Evolutionary conservation across 2,888 invertebrate species (phyloP).

Genomic region (Didymodactylos carnosus): DNA sequence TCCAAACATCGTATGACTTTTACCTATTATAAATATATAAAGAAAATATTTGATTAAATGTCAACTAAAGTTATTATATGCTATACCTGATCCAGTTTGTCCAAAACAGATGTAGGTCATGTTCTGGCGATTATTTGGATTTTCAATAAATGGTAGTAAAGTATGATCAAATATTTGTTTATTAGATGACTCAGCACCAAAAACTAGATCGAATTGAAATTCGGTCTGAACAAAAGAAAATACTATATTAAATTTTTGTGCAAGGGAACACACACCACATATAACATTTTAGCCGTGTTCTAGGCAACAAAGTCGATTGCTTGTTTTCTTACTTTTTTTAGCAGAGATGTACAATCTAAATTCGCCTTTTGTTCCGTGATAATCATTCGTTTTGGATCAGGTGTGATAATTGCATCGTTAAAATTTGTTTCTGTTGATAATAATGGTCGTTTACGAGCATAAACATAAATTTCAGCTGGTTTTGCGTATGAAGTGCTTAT

Average conservation of each 20-base stretch:
- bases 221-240: neutral
- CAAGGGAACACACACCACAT: neutral
- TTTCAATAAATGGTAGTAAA: constrained; percentile 3
- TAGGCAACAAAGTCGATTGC: neutral
- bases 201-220: constrained; percentile 10
- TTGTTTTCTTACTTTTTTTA: neutral
- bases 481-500: neutral
- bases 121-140: neutral
- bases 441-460: constrained; percentile 8
- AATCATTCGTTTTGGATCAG: neutral
- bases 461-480: constrained; percentile 10
- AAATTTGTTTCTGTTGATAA: neutral
- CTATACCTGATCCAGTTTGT: constrained; percentile 11
- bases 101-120: constrained; percentile 14
- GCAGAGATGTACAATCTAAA: constrained; percentile 4
- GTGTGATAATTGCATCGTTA: neutral
- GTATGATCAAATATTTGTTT: constrained; percentile 2
- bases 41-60: too few relatives aligned
- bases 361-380: neutral
- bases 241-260: neutral
- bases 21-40: too few relatives aligned
- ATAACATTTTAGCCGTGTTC: neutral
- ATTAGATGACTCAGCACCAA: neutral
- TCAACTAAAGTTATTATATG: too few relatives aligned
- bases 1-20: constrained; percentile 12